Evolutionary conservation across 1,140 invertebrate genomes (phyloP).

Genomic region (Cyphomyrmex costatus): DNA sequence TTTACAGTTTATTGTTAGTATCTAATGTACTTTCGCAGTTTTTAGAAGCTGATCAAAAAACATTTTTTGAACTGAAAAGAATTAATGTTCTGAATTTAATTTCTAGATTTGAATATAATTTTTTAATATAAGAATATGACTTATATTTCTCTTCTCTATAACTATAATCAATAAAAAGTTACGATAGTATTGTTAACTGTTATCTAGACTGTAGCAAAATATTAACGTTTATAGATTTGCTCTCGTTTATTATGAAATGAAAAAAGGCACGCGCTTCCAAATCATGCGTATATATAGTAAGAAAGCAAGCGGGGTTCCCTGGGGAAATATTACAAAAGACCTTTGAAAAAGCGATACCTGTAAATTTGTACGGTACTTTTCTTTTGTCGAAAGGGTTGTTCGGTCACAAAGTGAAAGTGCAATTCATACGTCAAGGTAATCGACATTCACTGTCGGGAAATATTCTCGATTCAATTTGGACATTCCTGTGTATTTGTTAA

Average conservation of each 20-base stretch:
- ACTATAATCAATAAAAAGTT: background rate
- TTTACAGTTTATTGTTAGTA: too few species aligned
- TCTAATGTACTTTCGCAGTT: conserved; percentile 16
- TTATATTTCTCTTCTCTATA: background rate
- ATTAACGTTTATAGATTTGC: background rate
- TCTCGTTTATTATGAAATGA: background rate
- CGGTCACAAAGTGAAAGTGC: conserved; percentile 46
- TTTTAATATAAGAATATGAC: background rate
- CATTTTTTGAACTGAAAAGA: background rate
- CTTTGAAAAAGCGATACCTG: conserved; percentile 2
- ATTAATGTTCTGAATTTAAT: background rate
- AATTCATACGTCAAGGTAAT: conserved; percentile 61
- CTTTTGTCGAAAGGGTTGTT: conserved; percentile 60
- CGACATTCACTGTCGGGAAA: conserved; percentile 46
- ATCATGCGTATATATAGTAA: background rate
- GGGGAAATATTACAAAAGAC: background rate
- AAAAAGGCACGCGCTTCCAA: background rate
- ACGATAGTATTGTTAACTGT: background rate
- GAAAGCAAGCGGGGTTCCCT: background rate
- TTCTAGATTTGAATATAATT: background rate
- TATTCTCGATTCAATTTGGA: conserved; percentile 5
- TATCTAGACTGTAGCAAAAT: background rate
- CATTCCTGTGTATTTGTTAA: conserved; percentile 2
- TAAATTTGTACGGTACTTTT: conserved; percentile 65
- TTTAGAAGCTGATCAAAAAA: background rate